Conservation (phyloP, 2,888 invertebrate genomes). For the Megaustenia siamemsis region DNA sequence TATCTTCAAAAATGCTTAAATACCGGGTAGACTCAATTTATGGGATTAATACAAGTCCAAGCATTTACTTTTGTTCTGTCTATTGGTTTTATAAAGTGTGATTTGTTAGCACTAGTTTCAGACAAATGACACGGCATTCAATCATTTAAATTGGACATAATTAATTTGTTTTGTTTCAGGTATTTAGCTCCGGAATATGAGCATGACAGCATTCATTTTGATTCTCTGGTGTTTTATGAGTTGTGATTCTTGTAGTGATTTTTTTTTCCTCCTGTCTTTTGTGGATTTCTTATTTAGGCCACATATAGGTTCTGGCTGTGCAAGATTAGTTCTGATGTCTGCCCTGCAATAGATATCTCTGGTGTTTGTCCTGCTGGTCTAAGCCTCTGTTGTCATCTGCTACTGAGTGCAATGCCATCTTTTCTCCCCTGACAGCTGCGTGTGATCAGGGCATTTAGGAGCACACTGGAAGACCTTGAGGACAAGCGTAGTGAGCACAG, state of each 20-base stretch:
- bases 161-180: constrained; percentile 1
- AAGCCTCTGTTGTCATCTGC: not conserved
- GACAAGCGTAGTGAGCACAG: constrained; percentile 92
- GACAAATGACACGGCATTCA: too few relatives aligned
- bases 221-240: too few relatives aligned
- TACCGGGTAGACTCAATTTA: too few relatives aligned
- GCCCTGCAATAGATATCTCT: not conserved
- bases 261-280: too few relatives aligned
- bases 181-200: not conserved
- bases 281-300: not conserved
- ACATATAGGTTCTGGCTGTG: not conserved
- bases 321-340: not conserved
- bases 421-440: constrained; percentile 78
- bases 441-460: constrained; percentile 85
- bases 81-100: too few relatives aligned
- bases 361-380: not conserved
- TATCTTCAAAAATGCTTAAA: too few relatives aligned
- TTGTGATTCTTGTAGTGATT: too few relatives aligned
- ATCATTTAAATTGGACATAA: not conserved
- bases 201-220: too few relatives aligned
- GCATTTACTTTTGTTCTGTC: too few relatives aligned
- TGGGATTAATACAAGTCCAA: too few relatives aligned
- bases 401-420: not conserved
- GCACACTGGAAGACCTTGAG: constrained; percentile 96
- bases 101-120: too few relatives aligned